Base-by-base conservation (phyloP, 2,113 vertebrate genomes). In the Casuarius casuarius region DNA sequence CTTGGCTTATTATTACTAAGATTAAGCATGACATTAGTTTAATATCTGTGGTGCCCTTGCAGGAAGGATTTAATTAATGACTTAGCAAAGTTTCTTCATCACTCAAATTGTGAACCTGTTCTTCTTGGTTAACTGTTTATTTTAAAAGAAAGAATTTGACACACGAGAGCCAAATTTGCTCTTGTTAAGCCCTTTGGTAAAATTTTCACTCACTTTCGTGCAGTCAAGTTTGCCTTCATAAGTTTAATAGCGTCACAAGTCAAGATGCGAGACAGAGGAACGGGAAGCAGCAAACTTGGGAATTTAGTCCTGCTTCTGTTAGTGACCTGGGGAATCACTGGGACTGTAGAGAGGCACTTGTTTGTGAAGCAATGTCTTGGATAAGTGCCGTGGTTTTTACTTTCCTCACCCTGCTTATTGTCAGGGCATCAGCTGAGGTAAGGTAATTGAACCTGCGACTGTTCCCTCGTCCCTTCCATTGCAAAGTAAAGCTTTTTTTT, bases 11-110 rank as follows among this genome's bases (percentile, higher is more conserved):
- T 84, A 51, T 67, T 42, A 65, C 44, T 71, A 52, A 74, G 75
- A 89, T 86, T 89, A 80, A 65, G 8, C 38, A 26, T 35, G 54
- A 56, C 46, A 44, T 85, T 83, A 90, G 46, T 86, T 95, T 90
- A 73, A 49, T 87, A 67, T 51, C 67, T 83, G 54, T 1, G 2
- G 33, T 89, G 67, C 29, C 62, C 74, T 85, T 77, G 74, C 46
- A 87, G 71, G 70, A 92, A 40, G 54, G 62, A 70, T 90, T 86
- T 89, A 72, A 62, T 87, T 63, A 84, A 73, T 70, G 48, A 54
- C 62, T 29, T n/a, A 61, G 46, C 7, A 67, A 80, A 87, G 68
- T 82, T 87, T 40, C 28, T 92, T 28, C 44, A 29, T 31, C 9
- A 18, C 0, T 0, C 71, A 59, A 66, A 20, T 35, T 84, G 26